phyloP scores from a whole-genome alignment of 2,113 vertebrate species.

The Pardalotus punctatus region DNA sequence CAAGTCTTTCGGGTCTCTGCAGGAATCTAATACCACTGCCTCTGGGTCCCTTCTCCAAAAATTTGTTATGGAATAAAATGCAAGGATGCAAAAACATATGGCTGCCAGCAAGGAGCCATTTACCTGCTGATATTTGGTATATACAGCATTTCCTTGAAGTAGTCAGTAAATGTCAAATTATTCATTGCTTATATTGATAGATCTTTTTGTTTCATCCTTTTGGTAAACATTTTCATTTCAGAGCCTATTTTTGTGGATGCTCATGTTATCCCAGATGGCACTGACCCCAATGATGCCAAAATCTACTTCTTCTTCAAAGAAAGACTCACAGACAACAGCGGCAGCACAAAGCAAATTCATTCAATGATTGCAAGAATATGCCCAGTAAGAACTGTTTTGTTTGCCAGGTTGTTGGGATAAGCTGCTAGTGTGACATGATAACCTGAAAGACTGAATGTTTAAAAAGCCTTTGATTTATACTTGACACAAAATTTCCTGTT shows the following conservation, averaged over 20 bases:
- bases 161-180: not conserved
- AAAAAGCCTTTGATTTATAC: not conserved
- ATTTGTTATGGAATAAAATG: not conserved
- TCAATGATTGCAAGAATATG: conserved; percentile 97
- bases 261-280: conserved; percentile 93
- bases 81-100: not conserved
- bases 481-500: not conserved
- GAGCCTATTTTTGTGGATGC: conserved; percentile 95
- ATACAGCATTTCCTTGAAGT: not conserved
- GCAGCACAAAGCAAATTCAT: conserved; percentile 93
- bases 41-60: not conserved
- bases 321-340: conserved; percentile 88
- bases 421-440: not conserved
- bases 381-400: conserved; percentile 80
- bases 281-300: conserved; percentile 93
- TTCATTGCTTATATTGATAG: not conserved
- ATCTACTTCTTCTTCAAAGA: conserved; percentile 97
- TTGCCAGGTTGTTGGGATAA: not conserved
- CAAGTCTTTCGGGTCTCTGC: not conserved
- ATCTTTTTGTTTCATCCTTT: not conserved
- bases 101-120: not conserved
- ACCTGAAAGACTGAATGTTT: not conserved
- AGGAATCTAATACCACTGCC: not conserved
- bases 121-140: not conserved
- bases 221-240: conserved; percentile 56